Conservation (phyloP, 2,113 vertebrate genomes). For the Tyto alba region DNA sequence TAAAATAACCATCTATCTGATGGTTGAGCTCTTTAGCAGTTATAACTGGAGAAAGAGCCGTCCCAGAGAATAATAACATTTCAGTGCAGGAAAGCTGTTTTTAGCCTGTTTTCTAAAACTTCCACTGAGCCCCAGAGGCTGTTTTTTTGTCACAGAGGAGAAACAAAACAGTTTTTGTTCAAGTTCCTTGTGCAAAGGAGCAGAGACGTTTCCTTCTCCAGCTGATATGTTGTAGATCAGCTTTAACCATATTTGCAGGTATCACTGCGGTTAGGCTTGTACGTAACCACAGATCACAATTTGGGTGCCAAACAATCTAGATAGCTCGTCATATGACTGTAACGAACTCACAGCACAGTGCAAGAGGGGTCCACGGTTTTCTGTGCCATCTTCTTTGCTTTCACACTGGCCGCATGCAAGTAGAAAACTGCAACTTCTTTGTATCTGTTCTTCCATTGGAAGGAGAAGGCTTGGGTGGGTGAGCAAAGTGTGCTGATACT, state of each 20-base stretch:
- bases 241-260: slow-evolving; percentile 17
- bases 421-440: neutral
- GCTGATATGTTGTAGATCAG: neutral
- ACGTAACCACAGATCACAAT: neutral
- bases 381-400: neutral
- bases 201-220: neutral
- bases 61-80: neutral
- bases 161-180: slow-evolving; percentile 13
- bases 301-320: neutral
- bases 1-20: neutral
- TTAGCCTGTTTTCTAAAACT: neutral
- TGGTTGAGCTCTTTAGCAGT: neutral
- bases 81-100: neutral
- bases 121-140: neutral
- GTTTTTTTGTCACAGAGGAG: neutral
- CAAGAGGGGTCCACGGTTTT: neutral
- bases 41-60: neutral
- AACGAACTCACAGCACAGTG: neutral
- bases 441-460: neutral
- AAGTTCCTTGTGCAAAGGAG: neutral
- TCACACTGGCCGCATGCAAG: neutral
- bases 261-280: neutral
- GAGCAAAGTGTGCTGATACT: neutral
- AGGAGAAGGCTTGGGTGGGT: neutral
- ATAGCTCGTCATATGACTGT: neutral